Conservation (phyloP, 2,113 vertebrate genomes). For the Nerophis ophidion region DNA sequence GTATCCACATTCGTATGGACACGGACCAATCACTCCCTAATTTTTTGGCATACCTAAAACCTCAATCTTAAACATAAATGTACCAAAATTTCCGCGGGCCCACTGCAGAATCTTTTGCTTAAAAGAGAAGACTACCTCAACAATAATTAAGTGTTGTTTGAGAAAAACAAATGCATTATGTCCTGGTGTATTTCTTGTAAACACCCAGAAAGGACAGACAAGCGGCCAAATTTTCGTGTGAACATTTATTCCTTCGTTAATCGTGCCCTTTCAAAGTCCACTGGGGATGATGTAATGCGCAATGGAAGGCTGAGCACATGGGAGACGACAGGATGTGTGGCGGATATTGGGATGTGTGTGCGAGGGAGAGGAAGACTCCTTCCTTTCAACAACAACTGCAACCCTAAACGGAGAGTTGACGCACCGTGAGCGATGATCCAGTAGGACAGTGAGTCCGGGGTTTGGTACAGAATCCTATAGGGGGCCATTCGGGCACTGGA, state of each 20-base stretch:
- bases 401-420: neutral
- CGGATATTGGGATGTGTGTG: neutral
- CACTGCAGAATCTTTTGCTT: neutral
- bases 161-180: neutral
- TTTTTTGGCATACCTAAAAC: too few species aligned
- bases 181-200: too few species aligned
- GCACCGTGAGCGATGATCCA: constrained; percentile 96
- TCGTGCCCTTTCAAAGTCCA: constrained; percentile 36
- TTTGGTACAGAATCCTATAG: constrained; percentile 94
- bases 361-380: constrained; percentile 2
- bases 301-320: constrained; percentile 24
- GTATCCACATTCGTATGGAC: too few species aligned
- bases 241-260: constrained; percentile 22
- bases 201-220: neutral
- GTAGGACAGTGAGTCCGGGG: constrained; percentile 89
- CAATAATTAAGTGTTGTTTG: neutral
- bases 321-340: constrained; percentile 30
- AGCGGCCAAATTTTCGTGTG: constrained; percentile 1
- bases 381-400: neutral
- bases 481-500: constrained; percentile 94
- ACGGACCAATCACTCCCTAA: neutral
- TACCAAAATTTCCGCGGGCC: neutral
- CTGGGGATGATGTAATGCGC: constrained; percentile 52
- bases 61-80: neutral
- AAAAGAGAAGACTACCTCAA: neutral